Conservation (phyloP, 92 coral and sea anemone species). For the Pocillopora meandrina region DNA sequence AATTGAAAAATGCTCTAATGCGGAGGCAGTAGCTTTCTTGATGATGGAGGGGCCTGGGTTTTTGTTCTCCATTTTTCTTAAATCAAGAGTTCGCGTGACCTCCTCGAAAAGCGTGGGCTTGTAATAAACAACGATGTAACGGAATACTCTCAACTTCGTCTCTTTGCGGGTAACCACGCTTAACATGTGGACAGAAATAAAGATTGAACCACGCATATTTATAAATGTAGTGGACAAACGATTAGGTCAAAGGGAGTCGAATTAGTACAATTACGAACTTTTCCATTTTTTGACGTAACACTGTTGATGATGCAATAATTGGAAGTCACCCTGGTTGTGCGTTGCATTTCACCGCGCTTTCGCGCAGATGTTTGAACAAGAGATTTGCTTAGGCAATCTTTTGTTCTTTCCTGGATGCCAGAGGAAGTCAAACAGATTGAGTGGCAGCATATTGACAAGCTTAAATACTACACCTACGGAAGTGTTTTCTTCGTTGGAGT, state of each 20-base stretch:
- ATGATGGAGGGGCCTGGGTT: no score
- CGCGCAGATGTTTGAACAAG: neutral
- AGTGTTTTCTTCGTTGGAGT: slow-evolving; percentile 68
- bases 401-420: slow-evolving; percentile 61
- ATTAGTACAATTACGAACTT: no score
- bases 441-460: slow-evolving; percentile 91
- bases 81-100: neutral
- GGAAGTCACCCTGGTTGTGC: neutral
- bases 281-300: slow-evolving; percentile 4
- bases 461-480: slow-evolving; percentile 69
- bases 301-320: neutral
- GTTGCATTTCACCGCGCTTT: neutral
- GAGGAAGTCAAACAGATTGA: slow-evolving; percentile 84
- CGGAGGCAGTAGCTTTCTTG: no score
- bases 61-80: no score
- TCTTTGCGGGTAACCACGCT: no score
- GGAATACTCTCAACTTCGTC: neutral
- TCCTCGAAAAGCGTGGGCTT: neutral
- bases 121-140: neutral
- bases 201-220: no score
- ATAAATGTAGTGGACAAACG: no score
- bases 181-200: no score
- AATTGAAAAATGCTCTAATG: no score
- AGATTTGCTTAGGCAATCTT: neutral
- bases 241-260: no score